phyloP scores from a whole-genome alignment of 2,888 invertebrate genomes.

The Sarcophaga caerulescens region DNA sequence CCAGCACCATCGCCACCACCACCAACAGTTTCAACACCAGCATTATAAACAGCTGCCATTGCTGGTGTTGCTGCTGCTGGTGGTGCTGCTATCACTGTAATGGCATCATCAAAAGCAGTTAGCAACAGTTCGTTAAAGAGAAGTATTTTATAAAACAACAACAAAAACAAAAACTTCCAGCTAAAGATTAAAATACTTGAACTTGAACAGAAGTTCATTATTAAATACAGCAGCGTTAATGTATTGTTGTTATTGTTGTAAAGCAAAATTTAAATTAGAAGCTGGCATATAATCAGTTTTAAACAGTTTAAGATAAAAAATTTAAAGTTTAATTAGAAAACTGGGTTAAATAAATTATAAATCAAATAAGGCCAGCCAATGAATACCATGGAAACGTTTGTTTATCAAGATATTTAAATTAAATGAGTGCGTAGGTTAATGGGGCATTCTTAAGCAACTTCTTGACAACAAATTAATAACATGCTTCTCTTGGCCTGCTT shows the following conservation, averaged over 20 bases:
- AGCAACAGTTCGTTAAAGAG: slow-evolving; percentile 50
- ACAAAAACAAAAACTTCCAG: not conserved
- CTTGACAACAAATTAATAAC: no score
- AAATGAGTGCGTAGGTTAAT: no score
- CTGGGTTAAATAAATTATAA: no score
- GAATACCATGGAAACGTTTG: no score
- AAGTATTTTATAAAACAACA: slow-evolving; percentile 14
- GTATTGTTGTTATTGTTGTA: not conserved
- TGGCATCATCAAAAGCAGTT: slow-evolving; percentile 24
- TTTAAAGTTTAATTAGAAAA: no score
- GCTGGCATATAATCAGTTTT: no score
- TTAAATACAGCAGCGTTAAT: not conserved
- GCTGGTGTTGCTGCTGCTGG: no score
- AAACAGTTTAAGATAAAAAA: no score
- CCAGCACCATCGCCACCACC: not conserved
- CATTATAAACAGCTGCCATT: not conserved
- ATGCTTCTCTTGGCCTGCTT: no score
- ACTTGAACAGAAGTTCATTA: slow-evolving; percentile 15
- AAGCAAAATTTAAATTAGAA: not conserved
- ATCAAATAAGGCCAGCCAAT: no score
- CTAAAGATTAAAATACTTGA: slow-evolving; percentile 39
- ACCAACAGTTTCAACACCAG: not conserved
- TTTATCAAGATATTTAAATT: no score
- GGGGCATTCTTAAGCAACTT: no score
- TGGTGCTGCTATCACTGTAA: not conserved